Base-by-base conservation (phyloP, 1,140 invertebrate species). In the Neelides sp. region DNA sequence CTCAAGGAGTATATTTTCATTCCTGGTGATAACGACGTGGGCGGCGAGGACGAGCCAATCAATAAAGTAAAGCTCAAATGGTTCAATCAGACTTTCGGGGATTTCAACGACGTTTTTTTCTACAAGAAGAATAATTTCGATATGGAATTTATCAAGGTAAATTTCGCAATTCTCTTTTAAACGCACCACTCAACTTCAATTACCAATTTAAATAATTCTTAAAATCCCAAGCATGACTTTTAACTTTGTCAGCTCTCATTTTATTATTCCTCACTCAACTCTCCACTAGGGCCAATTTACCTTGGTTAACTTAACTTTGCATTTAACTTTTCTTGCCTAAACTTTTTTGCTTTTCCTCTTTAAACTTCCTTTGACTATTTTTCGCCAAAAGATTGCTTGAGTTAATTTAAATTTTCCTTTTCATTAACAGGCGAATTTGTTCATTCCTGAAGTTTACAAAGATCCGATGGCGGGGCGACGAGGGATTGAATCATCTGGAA, bases 11-110 rank as follows among this genome's bases (percentile, higher is more conserved):
- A 59, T 45, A 75, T 94, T 48, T 90, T 82, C 71, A 67, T 94
- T 52, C 85, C 89, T 30, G 91, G 91, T 17, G 91, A 96, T 65
- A 95, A 95, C 71, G 90, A 96, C 65, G 88, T 95, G 59, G 91
- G 90, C 20, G 90, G 90, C 22, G 90, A 96, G 69, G 78, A 63
- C 1, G 83, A 90, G 66, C 69, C 73, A 50, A 76, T 91, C 32
- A 81, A 78, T 34, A 61, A 69, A 26, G 70, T 77, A 36, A 88
- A 89, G 69, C 66, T 85, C 19, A 69, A 75, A 24, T 75, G 84
- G 65, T 96, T 91, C 68, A 76, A 83, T 57, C 74, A 75, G 61
- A 75, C 80, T 49, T 92, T 86, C 66, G 73, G 73, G 37, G 78
- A 82, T 57, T 73, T 79, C 10, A 50, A 57, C 23, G 63, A 63